A percentile compares a stretch with the other conserved stretches of the same genome.
These are phyloP conservation scores for Ammodytes marinus DNA, from an alignment of 2,113 vertebrate genomes.

Conservation along the genomic window DNA sequence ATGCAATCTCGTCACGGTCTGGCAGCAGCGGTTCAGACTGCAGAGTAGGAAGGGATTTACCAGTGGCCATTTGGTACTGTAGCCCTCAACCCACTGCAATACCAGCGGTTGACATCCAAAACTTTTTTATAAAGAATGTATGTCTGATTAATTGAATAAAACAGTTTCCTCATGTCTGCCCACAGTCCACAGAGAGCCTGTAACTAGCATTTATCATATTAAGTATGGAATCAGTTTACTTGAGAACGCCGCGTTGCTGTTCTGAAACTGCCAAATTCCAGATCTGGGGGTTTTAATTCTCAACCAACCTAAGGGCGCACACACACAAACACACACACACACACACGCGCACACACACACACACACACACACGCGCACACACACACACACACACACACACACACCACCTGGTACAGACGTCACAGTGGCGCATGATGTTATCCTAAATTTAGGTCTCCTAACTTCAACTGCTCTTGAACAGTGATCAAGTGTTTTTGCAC, in stretches of 20 bases:
- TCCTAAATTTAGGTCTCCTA: constrained; percentile 81
- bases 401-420: constrained; percentile 61
- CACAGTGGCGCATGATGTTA: constrained; percentile 73
- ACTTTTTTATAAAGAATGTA: neutral
- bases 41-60: constrained; percentile 45
- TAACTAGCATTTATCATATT: constrained; percentile 39
- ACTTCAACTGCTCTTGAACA: constrained; percentile 58
- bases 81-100: constrained; percentile 14
- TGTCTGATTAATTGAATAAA: constrained; percentile 10
- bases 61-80: constrained; percentile 20
- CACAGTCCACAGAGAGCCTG: neutral
- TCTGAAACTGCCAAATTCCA: constrained; percentile 56
- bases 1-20: constrained; percentile 71
- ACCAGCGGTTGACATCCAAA: constrained; percentile 19
- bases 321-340: neutral
- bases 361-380: constrained; percentile 17
- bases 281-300: constrained; percentile 54
- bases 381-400: constrained; percentile 23
- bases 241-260: constrained; percentile 41
- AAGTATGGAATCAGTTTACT: constrained; percentile 49
- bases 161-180: neutral
- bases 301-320: constrained; percentile 36
- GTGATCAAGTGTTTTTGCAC: constrained; percentile 28
- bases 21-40: constrained; percentile 50
- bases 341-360: neutral